phyloP scores from a whole-genome alignment of 2,113 vertebrate genomes.

The Halichoeres trimaculatus region DNA sequence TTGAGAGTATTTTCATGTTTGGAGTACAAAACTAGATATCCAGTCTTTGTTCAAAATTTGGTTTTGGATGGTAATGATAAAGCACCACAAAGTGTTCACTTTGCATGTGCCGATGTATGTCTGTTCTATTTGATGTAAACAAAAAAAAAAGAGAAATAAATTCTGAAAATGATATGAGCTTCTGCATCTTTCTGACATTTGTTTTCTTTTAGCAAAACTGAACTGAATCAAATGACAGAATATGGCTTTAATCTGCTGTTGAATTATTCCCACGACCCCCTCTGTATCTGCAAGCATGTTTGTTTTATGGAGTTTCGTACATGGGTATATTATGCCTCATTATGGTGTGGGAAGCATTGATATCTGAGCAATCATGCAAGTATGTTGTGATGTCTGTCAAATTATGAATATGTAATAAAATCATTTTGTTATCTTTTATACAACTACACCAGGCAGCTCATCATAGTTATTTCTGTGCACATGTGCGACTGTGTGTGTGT shows the following conservation, averaged over 20 bases:
- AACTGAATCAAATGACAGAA: slow-evolving; percentile 61
- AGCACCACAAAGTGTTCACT: slow-evolving; percentile 83
- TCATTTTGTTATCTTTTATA: slow-evolving; percentile 83
- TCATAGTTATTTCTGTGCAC: slow-evolving; percentile 61
- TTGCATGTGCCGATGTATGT: slow-evolving; percentile 84
- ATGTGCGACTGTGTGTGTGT: neutral
- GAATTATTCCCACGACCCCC: slow-evolving; percentile 35
- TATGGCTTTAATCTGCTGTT: slow-evolving; percentile 79
- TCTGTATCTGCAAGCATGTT: slow-evolving; percentile 77
- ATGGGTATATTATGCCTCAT: slow-evolving; percentile 67
- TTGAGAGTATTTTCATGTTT: slow-evolving; percentile 84
- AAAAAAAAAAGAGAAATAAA: slow-evolving; percentile 66
- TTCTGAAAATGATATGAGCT: slow-evolving; percentile 75
- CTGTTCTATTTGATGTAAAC: slow-evolving; percentile 83
- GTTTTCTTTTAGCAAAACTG: slow-evolving; percentile 51
- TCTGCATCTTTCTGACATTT: slow-evolving; percentile 70
- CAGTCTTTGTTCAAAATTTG: slow-evolving; percentile 76
- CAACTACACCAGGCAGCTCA: slow-evolving; percentile 59
- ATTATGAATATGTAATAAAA: slow-evolving; percentile 78
- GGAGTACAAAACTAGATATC: slow-evolving; percentile 77
- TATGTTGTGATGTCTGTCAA: slow-evolving; percentile 81
- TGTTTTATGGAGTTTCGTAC: slow-evolving; percentile 77
- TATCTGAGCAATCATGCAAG: slow-evolving; percentile 77
- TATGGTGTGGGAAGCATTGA: slow-evolving; percentile 68
- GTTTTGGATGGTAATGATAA: slow-evolving; percentile 75